phyloP scores from a whole-genome alignment of 1,140 invertebrate genomes.

The Drosophila sechellia region DNA sequence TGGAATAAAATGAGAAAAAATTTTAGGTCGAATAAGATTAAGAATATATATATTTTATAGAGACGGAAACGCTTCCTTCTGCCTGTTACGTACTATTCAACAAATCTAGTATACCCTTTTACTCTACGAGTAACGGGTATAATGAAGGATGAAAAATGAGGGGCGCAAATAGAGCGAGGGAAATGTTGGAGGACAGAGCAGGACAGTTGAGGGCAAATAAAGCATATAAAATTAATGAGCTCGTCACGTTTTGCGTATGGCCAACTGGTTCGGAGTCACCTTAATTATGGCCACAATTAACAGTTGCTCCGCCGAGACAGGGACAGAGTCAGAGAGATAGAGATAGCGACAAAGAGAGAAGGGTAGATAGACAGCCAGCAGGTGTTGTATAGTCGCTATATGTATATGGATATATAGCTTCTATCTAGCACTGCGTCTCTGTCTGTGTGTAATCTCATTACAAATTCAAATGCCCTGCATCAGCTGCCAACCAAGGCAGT shows the following conservation, averaged over 20 bases:
- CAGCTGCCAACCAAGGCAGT: slow-evolving; percentile 36
- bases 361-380: slow-evolving; percentile 29
- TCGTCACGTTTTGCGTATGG: slow-evolving; percentile 47
- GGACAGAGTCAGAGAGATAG: not conserved
- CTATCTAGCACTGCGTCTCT: slow-evolving; percentile 7
- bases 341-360: not conserved
- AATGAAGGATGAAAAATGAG: not conserved
- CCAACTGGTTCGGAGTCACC: slow-evolving; percentile 54
- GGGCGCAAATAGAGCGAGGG: not conserved
- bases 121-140: too few relatives aligned
- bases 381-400: slow-evolving; percentile 24
- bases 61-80: too few relatives aligned
- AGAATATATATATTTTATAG: too few relatives aligned
- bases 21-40: too few relatives aligned
- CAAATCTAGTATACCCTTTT: too few relatives aligned
- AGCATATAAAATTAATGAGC: slow-evolving; percentile 70
- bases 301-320: slow-evolving; percentile 49
- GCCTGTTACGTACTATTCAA: too few relatives aligned
- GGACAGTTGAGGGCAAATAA: slow-evolving; percentile 41
- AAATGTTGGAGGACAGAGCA: not conserved
- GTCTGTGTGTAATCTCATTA: slow-evolving; percentile 73
- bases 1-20: too few relatives aligned
- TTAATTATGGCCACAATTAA: slow-evolving; percentile 82
- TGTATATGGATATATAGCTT: not conserved
- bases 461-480: slow-evolving; percentile 72